A percentile compares a stretch with the other conserved stretches of the same genome.
Conservation (phyloP, 2,888 invertebrate genomes). For the Pachymerium ferrugineum region DNA sequence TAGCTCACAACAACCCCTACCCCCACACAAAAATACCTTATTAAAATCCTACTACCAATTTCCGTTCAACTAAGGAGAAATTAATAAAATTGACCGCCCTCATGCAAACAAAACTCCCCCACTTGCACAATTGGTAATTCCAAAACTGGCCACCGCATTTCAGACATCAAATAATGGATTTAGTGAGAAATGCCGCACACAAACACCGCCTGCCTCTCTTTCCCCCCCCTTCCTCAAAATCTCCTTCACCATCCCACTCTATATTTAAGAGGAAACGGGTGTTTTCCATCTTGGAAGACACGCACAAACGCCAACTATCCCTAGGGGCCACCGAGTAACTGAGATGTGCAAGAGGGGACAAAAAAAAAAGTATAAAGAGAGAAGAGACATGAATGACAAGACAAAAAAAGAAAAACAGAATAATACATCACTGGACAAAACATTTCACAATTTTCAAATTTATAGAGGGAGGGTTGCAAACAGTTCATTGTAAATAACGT, state of each 20-base stretch:
- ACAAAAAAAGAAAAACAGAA: neutral
- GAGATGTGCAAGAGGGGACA: neutral
- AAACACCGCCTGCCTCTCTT: neutral
- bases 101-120: neutral
- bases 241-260: too few relatives aligned
- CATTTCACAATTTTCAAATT: neutral
- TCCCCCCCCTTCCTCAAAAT: too few relatives aligned
- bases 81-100: constrained; percentile 8
- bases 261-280: neutral
- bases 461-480: neutral
- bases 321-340: neutral
- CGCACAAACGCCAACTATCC: neutral
- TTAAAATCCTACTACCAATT: neutral
- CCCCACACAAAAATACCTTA: neutral
- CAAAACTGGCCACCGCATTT: neutral
- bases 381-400: neutral
- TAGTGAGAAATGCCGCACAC: neutral
- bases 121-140: neutral
- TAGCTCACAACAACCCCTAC: neutral
- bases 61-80: neutral
- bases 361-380: neutral
- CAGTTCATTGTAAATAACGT: neutral
- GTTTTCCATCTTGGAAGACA: neutral
- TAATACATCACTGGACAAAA: neutral
- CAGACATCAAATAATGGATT: neutral